Evolutionary conservation across 2,113 vertebrate species (phyloP).

Genomic region (Cepphus grylle): DNA sequence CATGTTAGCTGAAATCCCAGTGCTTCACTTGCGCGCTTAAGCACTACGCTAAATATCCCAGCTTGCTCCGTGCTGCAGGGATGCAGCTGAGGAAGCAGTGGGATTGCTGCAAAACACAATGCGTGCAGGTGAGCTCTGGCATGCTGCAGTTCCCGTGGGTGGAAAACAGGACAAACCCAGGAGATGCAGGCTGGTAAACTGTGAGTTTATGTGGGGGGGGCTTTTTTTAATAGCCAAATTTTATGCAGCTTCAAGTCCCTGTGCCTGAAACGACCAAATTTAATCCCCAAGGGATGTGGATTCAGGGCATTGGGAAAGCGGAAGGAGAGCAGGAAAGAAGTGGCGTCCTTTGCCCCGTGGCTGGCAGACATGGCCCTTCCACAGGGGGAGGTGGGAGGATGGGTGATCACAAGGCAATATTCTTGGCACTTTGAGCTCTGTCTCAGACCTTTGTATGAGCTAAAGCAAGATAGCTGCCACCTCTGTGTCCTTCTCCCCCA

Average conservation of each 20-base stretch:
- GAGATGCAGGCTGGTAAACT: background rate
- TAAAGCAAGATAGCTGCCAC: background rate
- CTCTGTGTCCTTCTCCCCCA: background rate
- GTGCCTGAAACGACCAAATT: background rate
- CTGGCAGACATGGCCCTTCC: background rate
- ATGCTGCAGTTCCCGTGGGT: background rate
- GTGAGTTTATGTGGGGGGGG: background rate
- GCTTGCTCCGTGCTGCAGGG: accelerated
- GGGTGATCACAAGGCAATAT: background rate
- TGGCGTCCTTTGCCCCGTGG: accelerated
- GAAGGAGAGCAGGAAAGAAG: background rate
- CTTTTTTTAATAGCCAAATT: background rate
- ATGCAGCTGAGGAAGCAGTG: background rate
- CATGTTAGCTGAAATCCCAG: background rate
- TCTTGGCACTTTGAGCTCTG: background rate
- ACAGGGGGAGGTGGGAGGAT: background rate
- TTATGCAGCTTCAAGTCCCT: background rate
- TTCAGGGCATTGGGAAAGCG: background rate
- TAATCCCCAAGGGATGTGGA: background rate
- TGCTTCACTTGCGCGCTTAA: background rate
- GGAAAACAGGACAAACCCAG: too few relatives aligned
- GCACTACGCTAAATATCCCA: background rate
- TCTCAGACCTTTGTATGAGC: background rate
- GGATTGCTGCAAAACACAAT: background rate
- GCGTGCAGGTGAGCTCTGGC: background rate